These are phyloP conservation scores for Anoplopoma fimbria DNA, from an alignment of 2,113 vertebrate genomes.

Conservation along the genomic window DNA sequence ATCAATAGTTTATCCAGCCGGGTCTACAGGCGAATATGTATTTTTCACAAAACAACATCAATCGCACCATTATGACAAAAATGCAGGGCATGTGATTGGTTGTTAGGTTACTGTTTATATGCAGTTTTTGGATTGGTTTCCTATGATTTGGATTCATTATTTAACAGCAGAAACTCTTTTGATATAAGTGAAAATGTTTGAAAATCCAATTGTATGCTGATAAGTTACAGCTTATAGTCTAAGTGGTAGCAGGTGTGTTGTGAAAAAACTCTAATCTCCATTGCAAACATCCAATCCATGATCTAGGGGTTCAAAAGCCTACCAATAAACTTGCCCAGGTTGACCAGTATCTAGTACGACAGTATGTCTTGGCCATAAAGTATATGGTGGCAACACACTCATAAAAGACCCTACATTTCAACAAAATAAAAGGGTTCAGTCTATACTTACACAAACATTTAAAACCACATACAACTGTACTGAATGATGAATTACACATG, in stretches of 20 bases:
- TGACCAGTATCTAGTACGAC: neutral
- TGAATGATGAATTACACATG: neutral
- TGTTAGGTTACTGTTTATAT: neutral
- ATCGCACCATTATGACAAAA: neutral
- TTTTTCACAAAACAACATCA: conserved; percentile 40
- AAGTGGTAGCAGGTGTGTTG: neutral
- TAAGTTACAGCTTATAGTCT: neutral
- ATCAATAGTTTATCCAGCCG: conserved; percentile 44
- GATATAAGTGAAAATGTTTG: neutral
- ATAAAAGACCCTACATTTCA: neutral
- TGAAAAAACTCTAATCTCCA: neutral
- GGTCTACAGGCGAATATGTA: conserved; percentile 4
- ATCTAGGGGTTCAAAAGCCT: neutral
- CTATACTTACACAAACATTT: neutral
- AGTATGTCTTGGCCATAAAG: neutral
- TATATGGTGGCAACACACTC: neutral
- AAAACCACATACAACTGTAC: neutral
- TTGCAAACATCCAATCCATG: neutral
- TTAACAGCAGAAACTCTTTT: neutral
- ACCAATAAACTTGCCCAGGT: neutral
- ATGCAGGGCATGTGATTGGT: neutral
- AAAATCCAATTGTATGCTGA: neutral
- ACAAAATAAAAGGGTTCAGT: neutral
- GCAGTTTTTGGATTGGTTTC: neutral
- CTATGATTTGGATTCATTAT: neutral